Conservation (phyloP, 2,888 invertebrate genomes). For the Lithophane socia region DNA sequence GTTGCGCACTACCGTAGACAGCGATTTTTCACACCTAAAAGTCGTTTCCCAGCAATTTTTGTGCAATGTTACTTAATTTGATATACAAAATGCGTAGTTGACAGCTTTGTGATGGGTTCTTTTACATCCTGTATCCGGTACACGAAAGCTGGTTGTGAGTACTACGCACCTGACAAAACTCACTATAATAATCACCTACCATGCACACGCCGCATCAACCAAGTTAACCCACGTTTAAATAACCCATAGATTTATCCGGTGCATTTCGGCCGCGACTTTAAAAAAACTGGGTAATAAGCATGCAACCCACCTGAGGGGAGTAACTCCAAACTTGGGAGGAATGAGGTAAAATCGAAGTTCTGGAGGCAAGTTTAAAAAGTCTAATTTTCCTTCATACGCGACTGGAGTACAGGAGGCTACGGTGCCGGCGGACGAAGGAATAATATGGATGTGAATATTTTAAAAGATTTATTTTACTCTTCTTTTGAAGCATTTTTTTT, state of each 20-base stretch:
- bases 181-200: too few relatives aligned
- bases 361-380: conserved; percentile 86
- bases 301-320: conserved; percentile 80
- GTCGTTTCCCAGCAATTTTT: too few relatives aligned
- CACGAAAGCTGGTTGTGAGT: too few relatives aligned
- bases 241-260: conserved; percentile 33
- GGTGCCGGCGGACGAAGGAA: conserved; percentile 58
- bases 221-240: conserved; percentile 14
- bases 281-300: conserved; percentile 78
- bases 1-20: too few relatives aligned
- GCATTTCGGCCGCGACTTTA: conserved; percentile 31
- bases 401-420: conserved; percentile 83
- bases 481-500: too few relatives aligned
- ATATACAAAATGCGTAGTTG: too few relatives aligned
- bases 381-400: conserved; percentile 89
- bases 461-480: background rate
- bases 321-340: conserved; percentile 77
- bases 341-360: conserved; percentile 88
- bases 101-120: too few relatives aligned
- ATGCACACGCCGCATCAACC: too few relatives aligned
- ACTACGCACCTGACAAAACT: background rate
- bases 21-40: too few relatives aligned
- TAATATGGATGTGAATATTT: conserved; percentile 63
- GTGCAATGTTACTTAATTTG: too few relatives aligned
- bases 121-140: too few relatives aligned